These are phyloP conservation scores for Nephrotoma flavescens DNA, from an alignment of 2,888 invertebrate species.

Conservation along the genomic window DNA sequence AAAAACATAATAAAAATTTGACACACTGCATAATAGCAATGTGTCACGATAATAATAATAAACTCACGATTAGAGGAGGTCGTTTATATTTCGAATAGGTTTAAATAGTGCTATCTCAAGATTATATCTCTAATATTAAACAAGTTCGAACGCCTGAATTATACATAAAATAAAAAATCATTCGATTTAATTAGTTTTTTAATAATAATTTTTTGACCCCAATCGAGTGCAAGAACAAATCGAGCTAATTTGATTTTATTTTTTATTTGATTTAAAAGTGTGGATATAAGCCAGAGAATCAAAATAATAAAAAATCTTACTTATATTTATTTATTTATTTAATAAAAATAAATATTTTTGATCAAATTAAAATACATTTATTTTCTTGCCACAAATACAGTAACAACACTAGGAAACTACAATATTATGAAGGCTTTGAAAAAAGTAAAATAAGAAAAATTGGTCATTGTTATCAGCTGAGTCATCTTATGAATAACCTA, in stretches of 20 bases:
- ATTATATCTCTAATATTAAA: no score
- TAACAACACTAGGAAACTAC: neutral
- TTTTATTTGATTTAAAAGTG: neutral
- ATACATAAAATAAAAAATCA: neutral
- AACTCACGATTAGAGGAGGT: no score
- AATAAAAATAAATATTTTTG: neutral
- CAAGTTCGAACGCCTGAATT: neutral
- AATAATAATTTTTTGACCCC: neutral
- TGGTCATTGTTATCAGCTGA: neutral
- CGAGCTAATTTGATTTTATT: neutral
- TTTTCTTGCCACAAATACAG: neutral
- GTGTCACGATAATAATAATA: no score
- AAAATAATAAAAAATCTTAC: neutral
- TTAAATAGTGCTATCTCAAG: no score
- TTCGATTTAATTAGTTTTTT: neutral
- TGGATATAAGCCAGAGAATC: neutral
- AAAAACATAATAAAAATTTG: no score
- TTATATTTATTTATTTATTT: neutral
- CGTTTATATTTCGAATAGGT: no score
- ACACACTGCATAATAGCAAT: no score
- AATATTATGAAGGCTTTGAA: neutral
- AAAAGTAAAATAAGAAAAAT: neutral
- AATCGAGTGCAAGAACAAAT: neutral
- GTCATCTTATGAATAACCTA: neutral
- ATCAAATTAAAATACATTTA: neutral